Evolutionary conservation across 2,888 invertebrate genomes (phyloP).

Genomic region (Holacanthella duospinosa): DNA sequence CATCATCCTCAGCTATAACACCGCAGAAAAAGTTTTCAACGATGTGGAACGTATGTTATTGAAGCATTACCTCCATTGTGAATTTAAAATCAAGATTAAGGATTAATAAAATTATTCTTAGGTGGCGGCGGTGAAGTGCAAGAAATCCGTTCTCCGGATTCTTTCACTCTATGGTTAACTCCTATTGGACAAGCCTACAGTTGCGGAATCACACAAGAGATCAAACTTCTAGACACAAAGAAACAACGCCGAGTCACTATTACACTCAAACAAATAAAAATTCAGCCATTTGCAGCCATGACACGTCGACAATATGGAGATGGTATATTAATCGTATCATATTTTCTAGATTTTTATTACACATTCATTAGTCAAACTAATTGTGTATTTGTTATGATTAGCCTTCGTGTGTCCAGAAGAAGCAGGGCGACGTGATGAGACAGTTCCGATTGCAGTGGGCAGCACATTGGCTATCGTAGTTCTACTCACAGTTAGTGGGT

Average conservation of each 20-base stretch:
- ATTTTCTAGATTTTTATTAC: too few relatives aligned
- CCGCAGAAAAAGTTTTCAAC: slow-evolving; percentile 46
- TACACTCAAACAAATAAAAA: slow-evolving; percentile 57
- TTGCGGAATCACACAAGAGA: slow-evolving; percentile 56
- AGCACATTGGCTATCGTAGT: slow-evolving; percentile 73
- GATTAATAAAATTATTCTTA: not conserved
- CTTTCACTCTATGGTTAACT: slow-evolving; percentile 57
- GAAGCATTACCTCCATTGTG: too few relatives aligned
- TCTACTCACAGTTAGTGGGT: slow-evolving; percentile 67
- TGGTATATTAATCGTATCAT: slow-evolving; percentile 38
- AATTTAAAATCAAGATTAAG: too few relatives aligned
- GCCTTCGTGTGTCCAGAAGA: slow-evolving; percentile 55
- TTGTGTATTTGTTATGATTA: too few relatives aligned
- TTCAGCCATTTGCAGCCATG: slow-evolving; percentile 81
- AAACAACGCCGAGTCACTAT: slow-evolving; percentile 49
- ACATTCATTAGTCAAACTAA: too few relatives aligned
- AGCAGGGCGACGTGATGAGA: slow-evolving; percentile 56
- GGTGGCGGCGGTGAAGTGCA: not conserved
- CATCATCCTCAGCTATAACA: slow-evolving; percentile 63
- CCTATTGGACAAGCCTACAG: slow-evolving; percentile 75
- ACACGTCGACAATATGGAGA: slow-evolving; percentile 54
- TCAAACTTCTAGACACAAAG: slow-evolving; percentile 47
- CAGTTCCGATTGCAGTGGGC: slow-evolving; percentile 72
- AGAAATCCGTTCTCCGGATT: slow-evolving; percentile 26
- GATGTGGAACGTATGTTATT: slow-evolving; percentile 46